Conservation (phyloP, 2,113 vertebrate species). For the Catharus fuscescens region DNA sequence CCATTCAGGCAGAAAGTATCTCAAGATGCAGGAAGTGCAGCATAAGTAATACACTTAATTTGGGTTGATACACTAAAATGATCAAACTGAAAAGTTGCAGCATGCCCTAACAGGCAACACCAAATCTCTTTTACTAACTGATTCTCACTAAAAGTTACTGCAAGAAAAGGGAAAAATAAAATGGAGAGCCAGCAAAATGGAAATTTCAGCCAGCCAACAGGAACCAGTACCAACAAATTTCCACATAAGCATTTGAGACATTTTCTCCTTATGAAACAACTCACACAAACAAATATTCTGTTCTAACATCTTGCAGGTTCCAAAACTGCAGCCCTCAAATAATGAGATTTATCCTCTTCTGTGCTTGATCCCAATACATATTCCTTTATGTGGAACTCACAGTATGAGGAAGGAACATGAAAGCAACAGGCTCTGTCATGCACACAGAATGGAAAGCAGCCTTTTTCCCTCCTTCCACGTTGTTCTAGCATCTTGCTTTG, state of each 20-base stretch:
- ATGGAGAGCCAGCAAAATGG: not conserved
- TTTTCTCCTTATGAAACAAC: not conserved
- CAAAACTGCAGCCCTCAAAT: not conserved
- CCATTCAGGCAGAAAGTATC: not conserved
- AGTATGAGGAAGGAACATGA: not conserved
- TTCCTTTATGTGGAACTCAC: not conserved
- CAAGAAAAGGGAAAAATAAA: not conserved
- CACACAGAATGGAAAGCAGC: not conserved
- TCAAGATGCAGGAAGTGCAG: not conserved
- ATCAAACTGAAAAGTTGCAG: not conserved
- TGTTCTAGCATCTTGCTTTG: not conserved
- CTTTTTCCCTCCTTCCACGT: not conserved
- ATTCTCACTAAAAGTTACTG: not conserved
- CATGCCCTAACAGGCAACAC: not conserved
- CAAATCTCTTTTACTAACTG: slow-evolving; percentile 9
- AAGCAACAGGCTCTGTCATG: rapidly evolving
- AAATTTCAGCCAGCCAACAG: not conserved
- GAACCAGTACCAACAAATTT: not conserved
- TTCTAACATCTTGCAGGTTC: no score
- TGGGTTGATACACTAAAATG: not conserved
- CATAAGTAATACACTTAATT: not conserved
- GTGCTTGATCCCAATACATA: not conserved
- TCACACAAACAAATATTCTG: not conserved
- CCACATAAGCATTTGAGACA: not conserved
- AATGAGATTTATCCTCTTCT: not conserved